These are phyloP conservation scores for Aplocera efformata DNA, from an alignment of 2,888 invertebrate species.

Conservation along the genomic window DNA sequence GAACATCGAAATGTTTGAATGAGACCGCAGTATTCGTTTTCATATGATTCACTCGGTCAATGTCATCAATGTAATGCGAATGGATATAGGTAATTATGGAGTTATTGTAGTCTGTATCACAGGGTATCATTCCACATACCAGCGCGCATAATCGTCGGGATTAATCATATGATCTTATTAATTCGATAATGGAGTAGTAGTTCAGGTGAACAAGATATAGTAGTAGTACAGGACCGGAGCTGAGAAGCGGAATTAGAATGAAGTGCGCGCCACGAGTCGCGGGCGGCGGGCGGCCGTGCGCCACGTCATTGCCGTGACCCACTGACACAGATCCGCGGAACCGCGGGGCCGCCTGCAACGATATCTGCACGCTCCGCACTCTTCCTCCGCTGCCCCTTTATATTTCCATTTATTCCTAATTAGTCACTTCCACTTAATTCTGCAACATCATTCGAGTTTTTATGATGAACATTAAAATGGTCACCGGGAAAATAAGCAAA, in stretches of 20 bases:
- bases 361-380: slow-evolving; percentile 73
- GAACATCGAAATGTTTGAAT: slow-evolving; percentile 38
- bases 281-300: slow-evolving; percentile 64
- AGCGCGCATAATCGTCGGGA: slow-evolving; percentile 7
- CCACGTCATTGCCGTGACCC: slow-evolving; percentile 85
- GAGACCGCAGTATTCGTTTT: slow-evolving; percentile 39
- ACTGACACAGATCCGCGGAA: slow-evolving; percentile 84
- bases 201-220: slow-evolving; percentile 18
- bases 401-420: slow-evolving; percentile 35
- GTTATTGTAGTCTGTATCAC: slow-evolving; percentile 1
- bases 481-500: no score
- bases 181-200: slow-evolving; percentile 12
- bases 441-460: slow-evolving; percentile 6
- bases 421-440: slow-evolving; percentile 21
- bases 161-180: slow-evolving; percentile 4
- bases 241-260: slow-evolving; percentile 79
- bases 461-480: neutral
- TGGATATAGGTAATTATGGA: slow-evolving; percentile 28
- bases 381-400: slow-evolving; percentile 61
- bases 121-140: slow-evolving; percentile 1
- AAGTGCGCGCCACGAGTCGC: slow-evolving; percentile 54
- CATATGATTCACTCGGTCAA: slow-evolving; percentile 64
- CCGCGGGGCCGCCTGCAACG: slow-evolving; percentile 81
- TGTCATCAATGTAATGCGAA: slow-evolving; percentile 50
- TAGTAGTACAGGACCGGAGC: slow-evolving; percentile 26